These are phyloP conservation scores for Loripinus fragilis DNA, from an alignment of 2,888 invertebrate genomes.

Conservation along the genomic window DNA sequence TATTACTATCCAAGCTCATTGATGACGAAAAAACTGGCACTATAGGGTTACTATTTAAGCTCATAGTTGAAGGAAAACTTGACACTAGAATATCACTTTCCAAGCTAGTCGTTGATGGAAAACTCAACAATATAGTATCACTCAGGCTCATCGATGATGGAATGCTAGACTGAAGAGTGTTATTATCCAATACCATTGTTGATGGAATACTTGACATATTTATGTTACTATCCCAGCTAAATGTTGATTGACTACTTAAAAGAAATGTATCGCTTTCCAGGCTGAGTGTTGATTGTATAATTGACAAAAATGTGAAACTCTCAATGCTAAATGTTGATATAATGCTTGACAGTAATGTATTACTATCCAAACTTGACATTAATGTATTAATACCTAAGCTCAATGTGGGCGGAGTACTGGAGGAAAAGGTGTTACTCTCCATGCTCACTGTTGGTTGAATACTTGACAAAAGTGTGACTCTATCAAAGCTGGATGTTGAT, in stretches of 20 bases:
- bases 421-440: neutral
- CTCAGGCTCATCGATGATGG: neutral
- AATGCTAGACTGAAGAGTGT: neutral
- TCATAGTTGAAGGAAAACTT: too few species aligned
- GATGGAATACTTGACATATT: neutral
- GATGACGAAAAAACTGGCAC: too few species aligned
- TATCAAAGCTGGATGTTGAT: neutral
- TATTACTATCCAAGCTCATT: too few species aligned
- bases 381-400: neutral
- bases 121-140: too few species aligned
- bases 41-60: too few species aligned
- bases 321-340: neutral
- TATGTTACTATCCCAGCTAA: neutral
- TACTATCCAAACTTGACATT: neutral
- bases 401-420: neutral
- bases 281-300: neutral
- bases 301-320: neutral
- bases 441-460: neutral
- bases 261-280: neutral
- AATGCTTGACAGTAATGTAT: neutral
- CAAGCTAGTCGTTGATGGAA: too few species aligned
- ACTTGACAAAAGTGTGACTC: neutral
- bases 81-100: too few species aligned
- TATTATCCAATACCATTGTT: neutral
- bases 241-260: neutral